Evolutionary conservation across 2,888 invertebrate species (phyloP).

Genomic region (Campopleginae sp.): DNA sequence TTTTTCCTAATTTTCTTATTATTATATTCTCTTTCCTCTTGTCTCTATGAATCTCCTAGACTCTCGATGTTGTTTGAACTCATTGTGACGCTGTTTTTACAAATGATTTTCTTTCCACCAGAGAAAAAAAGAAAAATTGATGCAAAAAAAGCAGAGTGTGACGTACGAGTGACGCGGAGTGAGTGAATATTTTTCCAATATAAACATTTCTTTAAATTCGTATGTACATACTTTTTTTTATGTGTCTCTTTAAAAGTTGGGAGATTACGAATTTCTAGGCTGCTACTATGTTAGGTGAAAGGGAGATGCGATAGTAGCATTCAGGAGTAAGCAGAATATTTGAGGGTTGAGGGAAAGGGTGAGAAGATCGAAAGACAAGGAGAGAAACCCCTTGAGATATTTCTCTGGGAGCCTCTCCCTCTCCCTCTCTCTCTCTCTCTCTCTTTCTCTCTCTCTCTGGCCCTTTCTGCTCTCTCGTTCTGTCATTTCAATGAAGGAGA

Average conservation of each 20-base stretch:
- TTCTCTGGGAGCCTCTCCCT: slow-evolving; percentile 4
- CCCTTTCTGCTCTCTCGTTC: neutral
- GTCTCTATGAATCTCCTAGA: slow-evolving; percentile 53
- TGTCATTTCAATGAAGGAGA: neutral
- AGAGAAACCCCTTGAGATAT: neutral
- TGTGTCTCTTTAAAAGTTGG: neutral
- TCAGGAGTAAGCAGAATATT: slow-evolving; percentile 10
- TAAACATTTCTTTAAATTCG: neutral
- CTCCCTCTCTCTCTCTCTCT: slow-evolving; percentile 8
- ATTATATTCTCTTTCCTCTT: slow-evolving; percentile 28
- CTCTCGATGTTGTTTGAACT: slow-evolving; percentile 66
- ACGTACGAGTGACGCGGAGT: slow-evolving; percentile 43
- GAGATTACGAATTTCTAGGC: slow-evolving; percentile 25
- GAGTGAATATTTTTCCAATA: slow-evolving; percentile 42
- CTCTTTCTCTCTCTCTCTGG: neutral
- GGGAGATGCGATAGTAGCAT: neutral
- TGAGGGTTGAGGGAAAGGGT: neutral
- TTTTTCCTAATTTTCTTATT: slow-evolving; percentile 34
- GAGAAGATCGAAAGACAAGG: neutral
- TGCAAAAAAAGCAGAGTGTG: slow-evolving; percentile 14
- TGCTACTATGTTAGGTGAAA: neutral
- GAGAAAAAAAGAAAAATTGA: slow-evolving; percentile 38
- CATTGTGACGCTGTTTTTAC: slow-evolving; percentile 48
- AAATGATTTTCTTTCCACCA: slow-evolving; percentile 26
- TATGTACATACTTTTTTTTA: slow-evolving; percentile 6